Evolutionary conservation across 2,797 vertebrate genomes (phyloP).

Genomic region (Sciaenops ocellatus): DNA sequence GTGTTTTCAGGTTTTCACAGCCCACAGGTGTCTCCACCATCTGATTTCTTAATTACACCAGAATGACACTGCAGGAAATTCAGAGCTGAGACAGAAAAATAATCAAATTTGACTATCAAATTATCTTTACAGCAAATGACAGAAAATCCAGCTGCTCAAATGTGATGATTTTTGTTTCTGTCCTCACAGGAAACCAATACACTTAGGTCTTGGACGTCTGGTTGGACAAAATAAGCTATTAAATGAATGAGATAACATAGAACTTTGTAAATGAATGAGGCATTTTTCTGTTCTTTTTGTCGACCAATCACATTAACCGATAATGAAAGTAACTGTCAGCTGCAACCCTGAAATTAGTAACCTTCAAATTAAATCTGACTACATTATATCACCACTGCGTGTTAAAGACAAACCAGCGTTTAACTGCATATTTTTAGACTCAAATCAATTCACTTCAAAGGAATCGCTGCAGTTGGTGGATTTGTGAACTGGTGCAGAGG

Average conservation of each 20-base stretch:
- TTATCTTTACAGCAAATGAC: no score
- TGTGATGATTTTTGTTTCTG: background rate
- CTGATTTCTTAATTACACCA: no score
- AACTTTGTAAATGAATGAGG: no score
- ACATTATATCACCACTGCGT: background rate
- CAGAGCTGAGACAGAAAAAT: no score
- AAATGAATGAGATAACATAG: background rate
- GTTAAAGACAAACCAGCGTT: background rate
- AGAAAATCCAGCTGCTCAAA: background rate
- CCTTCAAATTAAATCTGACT: background rate
- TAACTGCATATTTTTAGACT: background rate
- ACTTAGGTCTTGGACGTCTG: background rate
- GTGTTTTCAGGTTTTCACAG: background rate
- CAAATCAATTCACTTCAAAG: background rate
- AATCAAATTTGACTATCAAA: no score
- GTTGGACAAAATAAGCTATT: background rate
- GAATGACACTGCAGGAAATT: no score
- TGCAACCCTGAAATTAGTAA: background rate
- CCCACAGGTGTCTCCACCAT: background rate
- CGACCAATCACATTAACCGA: background rate
- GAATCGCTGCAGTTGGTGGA: background rate
- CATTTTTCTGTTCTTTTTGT: background rate
- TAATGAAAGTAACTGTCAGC: background rate
- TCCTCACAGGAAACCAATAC: background rate
- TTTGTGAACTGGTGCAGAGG: background rate